phyloP scores from a whole-genome alignment of 2,888 invertebrate genomes.

The Leucania comma region DNA sequence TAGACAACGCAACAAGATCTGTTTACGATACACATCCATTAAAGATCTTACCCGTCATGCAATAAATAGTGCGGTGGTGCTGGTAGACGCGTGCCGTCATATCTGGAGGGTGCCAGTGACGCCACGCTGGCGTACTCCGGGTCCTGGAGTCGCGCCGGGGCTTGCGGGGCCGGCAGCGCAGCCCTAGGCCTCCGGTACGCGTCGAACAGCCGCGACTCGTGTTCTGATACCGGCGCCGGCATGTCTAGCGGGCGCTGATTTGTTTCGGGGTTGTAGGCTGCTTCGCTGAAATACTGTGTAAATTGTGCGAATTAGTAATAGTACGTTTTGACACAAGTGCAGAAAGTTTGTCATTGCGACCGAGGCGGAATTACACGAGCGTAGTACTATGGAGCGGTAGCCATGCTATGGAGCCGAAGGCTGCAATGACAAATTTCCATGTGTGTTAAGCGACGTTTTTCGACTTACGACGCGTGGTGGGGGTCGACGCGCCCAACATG shows the following conservation, averaged over 20 bases:
- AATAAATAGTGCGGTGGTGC: slow-evolving; percentile 82
- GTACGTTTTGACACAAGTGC: background rate
- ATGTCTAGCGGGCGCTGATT: slow-evolving; percentile 92
- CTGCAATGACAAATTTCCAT: too few relatives aligned
- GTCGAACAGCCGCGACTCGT: slow-evolving; percentile 89
- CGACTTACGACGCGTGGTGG: too few relatives aligned
- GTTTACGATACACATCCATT: background rate
- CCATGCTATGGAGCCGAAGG: too few relatives aligned
- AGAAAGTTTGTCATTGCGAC: too few relatives aligned
- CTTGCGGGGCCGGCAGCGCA: slow-evolving; percentile 82
- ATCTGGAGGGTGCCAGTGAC: slow-evolving; percentile 82
- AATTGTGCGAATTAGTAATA: background rate
- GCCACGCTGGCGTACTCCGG: slow-evolving; percentile 88
- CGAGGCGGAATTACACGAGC: too few relatives aligned
- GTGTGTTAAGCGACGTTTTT: too few relatives aligned
- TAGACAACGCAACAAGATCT: background rate
- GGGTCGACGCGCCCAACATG: too few relatives aligned
- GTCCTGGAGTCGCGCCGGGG: slow-evolving; percentile 80
- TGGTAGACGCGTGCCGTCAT: slow-evolving; percentile 77
- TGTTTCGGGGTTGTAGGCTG: slow-evolving; percentile 97
- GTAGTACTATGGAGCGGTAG: too few relatives aligned
- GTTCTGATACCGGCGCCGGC: slow-evolving; percentile 87
- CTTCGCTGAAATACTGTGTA: slow-evolving; percentile 96
- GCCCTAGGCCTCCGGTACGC: slow-evolving; percentile 86
- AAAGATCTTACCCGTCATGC: slow-evolving; percentile 82